Percentiles rank a stretch among this genome's conserved stretches.
These are phyloP conservation scores for Hemiprocne comata DNA, from an alignment of 2,113 vertebrate species.

Conservation along the genomic window DNA sequence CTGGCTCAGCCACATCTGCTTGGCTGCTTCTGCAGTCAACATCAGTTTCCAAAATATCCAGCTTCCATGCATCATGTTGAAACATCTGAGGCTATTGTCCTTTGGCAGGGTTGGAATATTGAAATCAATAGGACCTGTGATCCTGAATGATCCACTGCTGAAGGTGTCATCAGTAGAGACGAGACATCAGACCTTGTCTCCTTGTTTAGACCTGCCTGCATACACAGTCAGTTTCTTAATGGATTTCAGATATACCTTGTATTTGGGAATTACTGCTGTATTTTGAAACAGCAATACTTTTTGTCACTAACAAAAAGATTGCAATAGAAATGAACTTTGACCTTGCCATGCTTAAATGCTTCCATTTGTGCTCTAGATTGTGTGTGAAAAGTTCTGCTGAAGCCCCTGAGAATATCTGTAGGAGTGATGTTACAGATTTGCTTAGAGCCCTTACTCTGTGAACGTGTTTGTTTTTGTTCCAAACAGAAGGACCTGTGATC, in stretches of 20 bases:
- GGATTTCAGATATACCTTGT: not conserved
- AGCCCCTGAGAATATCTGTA: not conserved
- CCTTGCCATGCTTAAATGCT: not conserved
- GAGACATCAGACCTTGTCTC: not conserved
- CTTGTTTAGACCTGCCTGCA: not conserved
- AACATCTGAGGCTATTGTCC: not conserved
- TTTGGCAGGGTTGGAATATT: not conserved
- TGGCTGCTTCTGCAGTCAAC: not conserved
- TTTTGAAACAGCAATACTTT: not conserved
- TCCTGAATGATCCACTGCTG: not conserved
- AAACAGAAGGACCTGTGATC: not conserved
- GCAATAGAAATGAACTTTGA: not conserved
- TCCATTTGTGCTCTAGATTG: not conserved
- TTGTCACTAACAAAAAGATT: not conserved
- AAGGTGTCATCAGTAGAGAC: not conserved
- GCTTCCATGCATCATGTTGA: rapidly evolving
- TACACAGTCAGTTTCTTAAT: not conserved
- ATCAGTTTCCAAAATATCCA: not conserved
- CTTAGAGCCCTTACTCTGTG: not conserved
- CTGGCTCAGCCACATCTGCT: not conserved
- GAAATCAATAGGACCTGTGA: not conserved
- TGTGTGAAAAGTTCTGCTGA: not conserved
- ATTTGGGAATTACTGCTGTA: not conserved
- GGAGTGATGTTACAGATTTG: not conserved
- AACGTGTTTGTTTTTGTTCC: not conserved